Evolutionary conservation across 2,888 invertebrate species (phyloP).

Genomic region (Volucella bombylans): DNA sequence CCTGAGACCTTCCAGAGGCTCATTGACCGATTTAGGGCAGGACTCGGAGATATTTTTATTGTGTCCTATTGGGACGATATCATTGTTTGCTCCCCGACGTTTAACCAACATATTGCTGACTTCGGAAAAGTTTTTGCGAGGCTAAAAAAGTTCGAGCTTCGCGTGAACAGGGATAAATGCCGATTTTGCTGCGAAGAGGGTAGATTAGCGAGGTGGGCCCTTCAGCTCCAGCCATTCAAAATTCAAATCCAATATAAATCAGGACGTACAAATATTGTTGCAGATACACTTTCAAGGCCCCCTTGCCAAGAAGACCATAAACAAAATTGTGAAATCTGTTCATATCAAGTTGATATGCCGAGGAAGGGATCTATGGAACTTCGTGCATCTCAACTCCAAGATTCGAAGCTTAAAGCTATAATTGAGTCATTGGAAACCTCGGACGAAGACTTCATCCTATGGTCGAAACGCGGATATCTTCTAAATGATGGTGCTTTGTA

Average conservation of each 20-base stretch:
- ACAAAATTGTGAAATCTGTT: slow-evolving; percentile 19
- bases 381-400: slow-evolving; percentile 1
- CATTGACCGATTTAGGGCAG: no score
- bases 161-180: no score
- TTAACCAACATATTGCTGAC: no score
- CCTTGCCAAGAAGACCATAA: slow-evolving; percentile 13
- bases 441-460: slow-evolving; percentile 17
- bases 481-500: slow-evolving; percentile 54
- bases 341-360: slow-evolving; percentile 11
- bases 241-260: slow-evolving; percentile 21
- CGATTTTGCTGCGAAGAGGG: not conserved
- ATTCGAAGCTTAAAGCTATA: slow-evolving; percentile 1
- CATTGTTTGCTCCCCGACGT: no score
- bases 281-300: slow-evolving; percentile 24
- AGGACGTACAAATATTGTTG: slow-evolving; percentile 22
- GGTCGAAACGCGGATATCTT: slow-evolving; percentile 16
- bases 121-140: no score
- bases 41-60: no score
- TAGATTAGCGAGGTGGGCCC: slow-evolving; percentile 25
- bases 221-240: slow-evolving; percentile 8
- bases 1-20: no score
- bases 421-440: slow-evolving; percentile 9
- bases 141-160: no score
- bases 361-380: slow-evolving; percentile 1
- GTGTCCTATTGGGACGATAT: no score